Percentiles rank a stretch among this genome's conserved stretches.
phyloP scores from a whole-genome alignment of 1,140 invertebrate species.

The Drosophila jambulina region DNA sequence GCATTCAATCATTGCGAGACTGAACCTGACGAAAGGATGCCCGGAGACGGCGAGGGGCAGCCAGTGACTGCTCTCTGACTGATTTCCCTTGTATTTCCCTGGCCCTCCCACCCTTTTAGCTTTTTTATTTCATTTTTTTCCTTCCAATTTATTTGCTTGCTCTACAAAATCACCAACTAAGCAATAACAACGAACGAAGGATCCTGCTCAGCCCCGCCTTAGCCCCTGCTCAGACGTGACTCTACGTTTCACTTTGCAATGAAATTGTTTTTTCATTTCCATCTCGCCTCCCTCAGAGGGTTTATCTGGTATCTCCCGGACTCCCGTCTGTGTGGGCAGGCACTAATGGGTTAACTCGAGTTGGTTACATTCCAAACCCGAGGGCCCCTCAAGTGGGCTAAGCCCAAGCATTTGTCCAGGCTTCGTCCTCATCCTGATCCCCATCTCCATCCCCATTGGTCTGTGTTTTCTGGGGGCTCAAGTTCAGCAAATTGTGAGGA shows the following conservation, averaged over 20 bases:
- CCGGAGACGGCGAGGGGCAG: constrained; percentile 4
- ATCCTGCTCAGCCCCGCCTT: constrained; percentile 1
- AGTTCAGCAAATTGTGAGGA: constrained; percentile 78
- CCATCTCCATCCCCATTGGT: background rate
- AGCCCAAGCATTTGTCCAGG: constrained; percentile 70
- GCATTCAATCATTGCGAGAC: constrained; percentile 79
- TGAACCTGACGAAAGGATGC: constrained; percentile 50
- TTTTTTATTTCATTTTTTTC: constrained; percentile 18
- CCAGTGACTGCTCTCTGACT: constrained; percentile 46
- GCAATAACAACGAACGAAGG: constrained; percentile 55
- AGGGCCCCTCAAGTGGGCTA: constrained; percentile 71
- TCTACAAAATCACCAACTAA: constrained; percentile 72
- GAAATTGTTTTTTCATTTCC: constrained; percentile 77
- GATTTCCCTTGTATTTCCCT: constrained; percentile 47
- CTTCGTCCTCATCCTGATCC: background rate
- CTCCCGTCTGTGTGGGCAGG: background rate
- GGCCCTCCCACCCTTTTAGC: background rate
- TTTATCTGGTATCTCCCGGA: constrained; percentile 30
- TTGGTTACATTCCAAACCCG: constrained; percentile 64
- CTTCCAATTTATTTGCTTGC: constrained; percentile 80
- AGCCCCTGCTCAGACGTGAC: constrained; percentile 59
- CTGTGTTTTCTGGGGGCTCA: constrained; percentile 37
- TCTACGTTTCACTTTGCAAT: constrained; percentile 66
- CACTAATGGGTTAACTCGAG: constrained; percentile 82
- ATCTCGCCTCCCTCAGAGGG: constrained; percentile 13